Conservation (phyloP, 2,797 vertebrate species). For the Trichosurus vulpecula region DNA sequence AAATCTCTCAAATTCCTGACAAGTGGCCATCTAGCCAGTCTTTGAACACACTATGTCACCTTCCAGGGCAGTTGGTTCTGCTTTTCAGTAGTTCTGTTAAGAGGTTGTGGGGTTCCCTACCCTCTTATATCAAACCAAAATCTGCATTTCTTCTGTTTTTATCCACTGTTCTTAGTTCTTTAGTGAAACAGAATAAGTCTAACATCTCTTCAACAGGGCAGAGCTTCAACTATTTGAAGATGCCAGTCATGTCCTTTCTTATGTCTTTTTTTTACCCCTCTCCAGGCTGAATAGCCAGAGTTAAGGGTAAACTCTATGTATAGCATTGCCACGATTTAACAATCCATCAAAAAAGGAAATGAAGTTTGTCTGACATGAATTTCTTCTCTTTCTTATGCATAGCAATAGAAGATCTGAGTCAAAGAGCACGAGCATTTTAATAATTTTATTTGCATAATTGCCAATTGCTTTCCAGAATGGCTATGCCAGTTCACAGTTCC, state of each 20-base stretch:
- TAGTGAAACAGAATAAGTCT: neutral
- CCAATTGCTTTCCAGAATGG: neutral
- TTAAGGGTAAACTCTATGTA: neutral
- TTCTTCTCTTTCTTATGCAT: neutral
- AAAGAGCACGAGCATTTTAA: neutral
- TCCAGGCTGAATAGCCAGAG: neutral
- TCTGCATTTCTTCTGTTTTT: neutral
- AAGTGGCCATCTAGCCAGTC: neutral
- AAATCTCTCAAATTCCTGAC: neutral
- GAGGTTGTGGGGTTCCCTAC: neutral
- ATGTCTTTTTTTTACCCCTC: neutral
- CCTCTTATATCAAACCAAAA: neutral
- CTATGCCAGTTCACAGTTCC: neutral
- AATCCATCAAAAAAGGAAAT: neutral
- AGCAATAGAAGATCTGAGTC: neutral
- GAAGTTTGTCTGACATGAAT: neutral
- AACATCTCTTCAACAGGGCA: neutral
- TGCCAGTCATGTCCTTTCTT: neutral
- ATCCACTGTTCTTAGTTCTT: neutral
- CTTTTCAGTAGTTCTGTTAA: neutral
- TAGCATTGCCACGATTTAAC: neutral
- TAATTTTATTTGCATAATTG: neutral
- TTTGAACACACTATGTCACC: neutral
- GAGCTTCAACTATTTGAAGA: neutral
- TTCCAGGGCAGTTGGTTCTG: neutral